Percentiles rank a stretch among this genome's conserved stretches.
Conservation (phyloP, 1,140 invertebrate species). For the Sycobia sp. region DNA sequence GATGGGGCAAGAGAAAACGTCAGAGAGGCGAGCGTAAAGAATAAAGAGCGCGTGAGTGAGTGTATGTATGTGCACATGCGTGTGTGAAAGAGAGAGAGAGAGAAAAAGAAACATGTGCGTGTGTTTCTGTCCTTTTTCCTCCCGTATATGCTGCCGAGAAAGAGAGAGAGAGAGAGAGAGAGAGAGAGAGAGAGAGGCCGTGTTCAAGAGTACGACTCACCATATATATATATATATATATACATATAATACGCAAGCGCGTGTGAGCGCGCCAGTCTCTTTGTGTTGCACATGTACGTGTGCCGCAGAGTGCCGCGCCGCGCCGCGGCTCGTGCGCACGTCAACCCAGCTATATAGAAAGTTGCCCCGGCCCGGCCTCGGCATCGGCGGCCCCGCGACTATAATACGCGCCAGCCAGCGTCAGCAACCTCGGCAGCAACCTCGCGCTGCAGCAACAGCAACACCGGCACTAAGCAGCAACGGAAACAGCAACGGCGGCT, state of each 20-base stretch:
- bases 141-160: not conserved
- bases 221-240: constrained; percentile 9
- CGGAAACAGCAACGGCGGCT: not conserved
- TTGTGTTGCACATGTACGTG: no score
- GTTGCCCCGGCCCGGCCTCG: constrained; percentile 48
- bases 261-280: not conserved
- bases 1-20: no score
- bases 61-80: no score
- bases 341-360: constrained; percentile 60
- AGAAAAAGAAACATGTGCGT: constrained; percentile 24
- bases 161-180: constrained; percentile 23
- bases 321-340: constrained; percentile 18
- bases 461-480: no score
- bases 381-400: constrained; percentile 41
- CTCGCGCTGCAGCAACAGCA: no score
- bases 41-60: no score
- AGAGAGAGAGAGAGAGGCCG: constrained; percentile 6
- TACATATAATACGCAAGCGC: not conserved
- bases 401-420: no score
- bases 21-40: no score
- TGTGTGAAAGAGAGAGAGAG: constrained; percentile 28
- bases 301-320: no score
- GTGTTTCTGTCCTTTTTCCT: not conserved
- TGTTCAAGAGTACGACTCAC: not conserved
- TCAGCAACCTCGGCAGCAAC: no score